Percentiles rank a stretch among this genome's conserved stretches.
Conservation (phyloP, 2,797 vertebrate species). For the Spizella passerina region DNA sequence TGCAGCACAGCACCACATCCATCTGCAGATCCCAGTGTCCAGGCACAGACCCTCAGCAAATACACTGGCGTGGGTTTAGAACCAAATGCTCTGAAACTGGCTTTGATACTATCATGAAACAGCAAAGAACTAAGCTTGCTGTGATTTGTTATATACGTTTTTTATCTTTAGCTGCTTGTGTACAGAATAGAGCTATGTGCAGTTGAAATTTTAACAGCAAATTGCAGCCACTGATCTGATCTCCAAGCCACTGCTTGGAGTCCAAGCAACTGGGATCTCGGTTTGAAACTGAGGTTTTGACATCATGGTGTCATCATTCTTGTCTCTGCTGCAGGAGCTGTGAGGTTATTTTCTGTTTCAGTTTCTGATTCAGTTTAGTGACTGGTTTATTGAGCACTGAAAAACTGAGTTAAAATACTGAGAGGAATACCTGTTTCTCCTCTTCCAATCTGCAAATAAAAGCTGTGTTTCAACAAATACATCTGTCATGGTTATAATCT, state of each 20-base stretch:
- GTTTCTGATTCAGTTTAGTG: background rate
- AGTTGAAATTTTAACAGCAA: background rate
- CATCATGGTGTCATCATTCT: background rate
- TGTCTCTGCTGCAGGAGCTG: background rate
- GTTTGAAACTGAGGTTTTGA: background rate
- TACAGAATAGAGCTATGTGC: background rate
- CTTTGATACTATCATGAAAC: background rate
- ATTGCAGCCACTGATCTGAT: background rate
- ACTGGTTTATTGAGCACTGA: background rate
- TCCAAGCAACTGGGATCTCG: background rate
- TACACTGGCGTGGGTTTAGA: fast-evolving
- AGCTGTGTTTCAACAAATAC: background rate
- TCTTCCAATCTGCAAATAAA: background rate
- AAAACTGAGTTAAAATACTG: background rate
- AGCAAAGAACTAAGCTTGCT: background rate
- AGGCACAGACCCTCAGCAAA: background rate
- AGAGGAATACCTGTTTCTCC: background rate
- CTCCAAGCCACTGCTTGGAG: too few relatives aligned
- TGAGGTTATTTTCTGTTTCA: background rate
- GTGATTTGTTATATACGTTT: background rate
- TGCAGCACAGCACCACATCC: fast-evolving
- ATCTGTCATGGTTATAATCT: background rate
- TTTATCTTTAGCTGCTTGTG: background rate
- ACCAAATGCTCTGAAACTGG: background rate
- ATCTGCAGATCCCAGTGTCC: fast-evolving